Conservation (phyloP, 2,888 invertebrate species). For the Zaprionus obscuricornis region DNA sequence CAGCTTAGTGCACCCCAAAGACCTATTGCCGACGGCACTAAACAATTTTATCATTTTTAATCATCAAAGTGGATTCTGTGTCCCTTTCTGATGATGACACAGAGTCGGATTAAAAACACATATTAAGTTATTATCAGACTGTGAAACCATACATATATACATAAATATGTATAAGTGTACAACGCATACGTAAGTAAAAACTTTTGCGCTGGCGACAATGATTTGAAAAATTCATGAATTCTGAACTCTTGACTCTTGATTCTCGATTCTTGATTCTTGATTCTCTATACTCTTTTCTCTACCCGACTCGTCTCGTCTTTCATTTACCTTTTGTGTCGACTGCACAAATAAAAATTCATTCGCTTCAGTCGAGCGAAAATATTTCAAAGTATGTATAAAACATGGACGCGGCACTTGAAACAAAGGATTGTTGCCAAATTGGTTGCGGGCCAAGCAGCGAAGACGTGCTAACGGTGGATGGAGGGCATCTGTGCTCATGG, state of each 20-base stretch:
- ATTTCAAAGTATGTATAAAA: constrained; percentile 64
- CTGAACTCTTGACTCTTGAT: constrained; percentile 23
- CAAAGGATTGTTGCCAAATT: constrained; percentile 74
- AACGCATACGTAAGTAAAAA: neutral
- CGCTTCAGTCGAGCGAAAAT: constrained; percentile 32
- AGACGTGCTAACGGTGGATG: neutral
- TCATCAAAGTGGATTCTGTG: constrained; percentile 76
- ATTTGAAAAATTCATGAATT: constrained; percentile 67
- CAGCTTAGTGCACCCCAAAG: constrained; percentile 82
- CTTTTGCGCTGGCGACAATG: neutral
- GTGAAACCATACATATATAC: constrained; percentile 44
- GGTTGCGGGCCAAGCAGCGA: constrained; percentile 45
- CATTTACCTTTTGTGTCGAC: constrained; percentile 17
- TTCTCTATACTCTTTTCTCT: too few species aligned
- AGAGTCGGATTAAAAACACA: constrained; percentile 79
- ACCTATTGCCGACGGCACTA: constrained; percentile 78
- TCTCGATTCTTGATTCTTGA: too few species aligned
- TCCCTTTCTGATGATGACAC: constrained; percentile 45
- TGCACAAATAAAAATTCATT: constrained; percentile 73
- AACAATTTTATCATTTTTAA: constrained; percentile 83
- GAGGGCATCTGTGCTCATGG: constrained; percentile 65
- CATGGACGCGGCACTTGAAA: constrained; percentile 62
- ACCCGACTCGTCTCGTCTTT: too few species aligned
- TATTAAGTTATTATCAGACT: constrained; percentile 81
- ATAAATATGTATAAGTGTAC: too few species aligned